Percentiles rank a stretch among this genome's conserved stretches.
phyloP scores from a whole-genome alignment of 2,113 vertebrate species.

The Aldabrachelys gigantea region DNA sequence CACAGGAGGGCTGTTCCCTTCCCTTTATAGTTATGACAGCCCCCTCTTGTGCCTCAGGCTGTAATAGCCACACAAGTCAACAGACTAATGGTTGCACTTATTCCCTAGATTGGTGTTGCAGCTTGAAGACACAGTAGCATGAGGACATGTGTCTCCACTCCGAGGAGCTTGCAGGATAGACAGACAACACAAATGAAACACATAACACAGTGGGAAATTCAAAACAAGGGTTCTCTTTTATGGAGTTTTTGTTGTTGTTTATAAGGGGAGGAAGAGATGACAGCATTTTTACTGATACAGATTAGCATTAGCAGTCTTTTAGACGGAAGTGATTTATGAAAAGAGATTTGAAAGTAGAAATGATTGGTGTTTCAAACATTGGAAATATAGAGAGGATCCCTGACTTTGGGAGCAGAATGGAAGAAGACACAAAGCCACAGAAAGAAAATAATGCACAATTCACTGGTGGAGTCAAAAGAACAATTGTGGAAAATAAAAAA shows the following conservation, averaged over 20 bases:
- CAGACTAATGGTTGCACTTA: background rate
- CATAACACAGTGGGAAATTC: background rate
- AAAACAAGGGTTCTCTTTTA: background rate
- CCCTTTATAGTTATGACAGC: no score
- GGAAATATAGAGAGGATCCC: background rate
- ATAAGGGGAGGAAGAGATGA: background rate
- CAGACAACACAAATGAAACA: background rate
- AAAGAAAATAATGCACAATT: background rate
- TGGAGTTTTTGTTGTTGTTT: background rate
- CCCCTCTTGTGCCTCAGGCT: background rate
- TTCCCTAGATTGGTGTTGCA: background rate
- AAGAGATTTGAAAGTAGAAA: background rate
- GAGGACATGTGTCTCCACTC: background rate
- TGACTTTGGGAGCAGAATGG: background rate
- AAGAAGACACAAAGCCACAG: background rate
- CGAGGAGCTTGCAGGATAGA: background rate
- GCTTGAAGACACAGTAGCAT: background rate
- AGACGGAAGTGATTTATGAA: background rate
- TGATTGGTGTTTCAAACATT: background rate
- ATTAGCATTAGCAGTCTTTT: background rate
- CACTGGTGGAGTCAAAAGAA: background rate
- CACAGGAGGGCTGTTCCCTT: no score
- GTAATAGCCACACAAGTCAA: background rate
- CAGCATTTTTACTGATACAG: background rate
- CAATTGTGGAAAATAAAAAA: background rate